phyloP scores from a whole-genome alignment of 2,797 vertebrate genomes.

The Odontamblyopus lacepedii region DNA sequence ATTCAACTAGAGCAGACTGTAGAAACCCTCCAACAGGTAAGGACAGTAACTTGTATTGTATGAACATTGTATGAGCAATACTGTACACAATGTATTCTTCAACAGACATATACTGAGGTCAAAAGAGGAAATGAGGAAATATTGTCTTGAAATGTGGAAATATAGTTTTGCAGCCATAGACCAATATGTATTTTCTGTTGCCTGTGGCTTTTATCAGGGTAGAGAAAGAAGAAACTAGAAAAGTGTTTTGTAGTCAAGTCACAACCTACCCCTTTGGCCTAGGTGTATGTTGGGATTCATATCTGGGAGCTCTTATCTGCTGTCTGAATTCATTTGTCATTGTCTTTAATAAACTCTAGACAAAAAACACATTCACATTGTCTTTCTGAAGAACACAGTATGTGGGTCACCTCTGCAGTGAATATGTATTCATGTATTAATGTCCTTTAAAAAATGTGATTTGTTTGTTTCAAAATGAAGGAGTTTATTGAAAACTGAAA shows the following conservation, averaged over 20 bases:
- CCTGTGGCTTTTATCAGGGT: slow-evolving; percentile 45
- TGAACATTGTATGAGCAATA: too few species aligned
- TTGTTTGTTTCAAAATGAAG: too few species aligned
- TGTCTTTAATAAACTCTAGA: slow-evolving; percentile 4
- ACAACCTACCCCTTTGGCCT: slow-evolving; percentile 9
- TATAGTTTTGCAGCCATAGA: background rate
- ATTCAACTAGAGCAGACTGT: too few species aligned
- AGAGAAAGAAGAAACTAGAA: slow-evolving; percentile 16
- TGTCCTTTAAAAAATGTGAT: too few species aligned
- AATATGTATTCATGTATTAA: too few species aligned
- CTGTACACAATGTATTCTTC: too few species aligned
- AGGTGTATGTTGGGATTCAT: slow-evolving; percentile 16
- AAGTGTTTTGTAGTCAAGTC: slow-evolving; percentile 6
- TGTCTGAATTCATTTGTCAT: slow-evolving; percentile 5
- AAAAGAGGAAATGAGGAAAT: background rate
- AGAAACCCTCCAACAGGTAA: too few species aligned
- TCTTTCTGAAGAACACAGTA: background rate
- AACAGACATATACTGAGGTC: too few species aligned
- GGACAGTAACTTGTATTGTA: too few species aligned
- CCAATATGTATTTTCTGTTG: background rate
- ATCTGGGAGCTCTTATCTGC: slow-evolving; percentile 11
- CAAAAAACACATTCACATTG: background rate
- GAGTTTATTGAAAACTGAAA: too few species aligned
- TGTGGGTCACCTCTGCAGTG: background rate
- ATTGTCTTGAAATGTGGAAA: too few species aligned